Conservation (phyloP, 2,888 invertebrate species). For the Spatulosminthurus flaviceps region DNA sequence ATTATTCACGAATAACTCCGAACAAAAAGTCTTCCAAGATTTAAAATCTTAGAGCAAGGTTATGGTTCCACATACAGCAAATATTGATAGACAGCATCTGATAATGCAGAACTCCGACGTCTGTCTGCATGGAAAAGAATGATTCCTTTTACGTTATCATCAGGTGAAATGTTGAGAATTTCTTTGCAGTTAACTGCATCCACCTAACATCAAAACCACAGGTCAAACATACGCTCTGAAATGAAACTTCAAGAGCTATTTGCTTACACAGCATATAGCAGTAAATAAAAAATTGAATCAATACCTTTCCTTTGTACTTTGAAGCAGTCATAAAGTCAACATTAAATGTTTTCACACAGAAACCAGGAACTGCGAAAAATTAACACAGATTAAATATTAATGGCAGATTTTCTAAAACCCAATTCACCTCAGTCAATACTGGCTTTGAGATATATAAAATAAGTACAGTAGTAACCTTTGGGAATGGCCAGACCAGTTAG, state of each 20-base stretch:
- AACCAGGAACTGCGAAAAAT: constrained; percentile 51
- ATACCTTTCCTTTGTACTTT: constrained; percentile 50
- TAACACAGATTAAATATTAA: background rate
- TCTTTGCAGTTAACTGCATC: constrained; percentile 46
- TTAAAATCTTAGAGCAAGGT: no score
- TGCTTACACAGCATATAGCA: no score
- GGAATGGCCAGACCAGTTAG: constrained; percentile 56
- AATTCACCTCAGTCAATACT: no score
- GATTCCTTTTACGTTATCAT: constrained; percentile 58
- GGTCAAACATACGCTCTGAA: no score
- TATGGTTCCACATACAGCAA: constrained; percentile 26
- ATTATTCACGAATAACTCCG: no score
- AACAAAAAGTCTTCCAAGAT: no score
- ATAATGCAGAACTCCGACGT: constrained; percentile 33
- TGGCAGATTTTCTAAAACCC: background rate
- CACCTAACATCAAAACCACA: constrained; percentile 21
- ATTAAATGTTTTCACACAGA: constrained; percentile 49
- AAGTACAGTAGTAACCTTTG: constrained; percentile 49
- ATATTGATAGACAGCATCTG: constrained; percentile 46
- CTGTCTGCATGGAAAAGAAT: constrained; percentile 50
- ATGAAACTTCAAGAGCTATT: no score
- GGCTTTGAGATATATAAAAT: no score
- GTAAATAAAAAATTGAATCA: no score
- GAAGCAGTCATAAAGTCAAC: constrained; percentile 37
- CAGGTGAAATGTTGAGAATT: constrained; percentile 53